A percentile compares a stretch with the other conserved stretches of the same genome.
Conservation (phyloP, 2,113 vertebrate species). For the Antennarius striatus region DNA sequence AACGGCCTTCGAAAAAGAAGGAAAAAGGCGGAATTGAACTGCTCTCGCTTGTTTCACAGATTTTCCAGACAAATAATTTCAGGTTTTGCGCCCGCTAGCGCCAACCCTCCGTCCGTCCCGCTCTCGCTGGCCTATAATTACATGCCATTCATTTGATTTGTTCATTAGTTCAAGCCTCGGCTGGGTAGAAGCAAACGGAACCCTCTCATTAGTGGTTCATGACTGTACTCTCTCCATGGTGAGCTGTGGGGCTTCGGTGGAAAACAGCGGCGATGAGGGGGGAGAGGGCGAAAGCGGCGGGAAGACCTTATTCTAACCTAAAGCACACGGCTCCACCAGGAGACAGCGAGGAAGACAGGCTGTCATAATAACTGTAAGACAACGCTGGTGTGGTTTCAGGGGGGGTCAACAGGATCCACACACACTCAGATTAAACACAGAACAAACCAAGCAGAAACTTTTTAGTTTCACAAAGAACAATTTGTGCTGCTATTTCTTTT, state of each 20-base stretch:
- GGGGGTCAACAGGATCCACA: constrained; percentile 5
- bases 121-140: constrained; percentile 75
- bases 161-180: constrained; percentile 78
- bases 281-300: constrained; percentile 41
- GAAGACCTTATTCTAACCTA: constrained; percentile 58
- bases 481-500: too few species aligned
- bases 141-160: constrained; percentile 78
- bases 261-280: constrained; percentile 50
- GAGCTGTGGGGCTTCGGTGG: constrained; percentile 43
- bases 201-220: constrained; percentile 79
- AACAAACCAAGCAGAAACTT: neutral
- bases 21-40: constrained; percentile 58
- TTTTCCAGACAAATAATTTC: constrained; percentile 79
- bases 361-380: constrained; percentile 13
- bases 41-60: constrained; percentile 68
- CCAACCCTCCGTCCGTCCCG: constrained; percentile 68
- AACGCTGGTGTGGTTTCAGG: constrained; percentile 3
- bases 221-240: constrained; percentile 68
- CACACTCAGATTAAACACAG: neutral
- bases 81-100: constrained; percentile 73
- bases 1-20: constrained; percentile 35
- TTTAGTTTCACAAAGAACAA: neutral
- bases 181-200: constrained; percentile 69
- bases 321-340: constrained; percentile 21
- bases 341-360: constrained; percentile 5